Evolutionary conservation across 2,113 vertebrate species (phyloP), one percentile per base, ranked within the genome.

Genomic region (Tyto alba): DNA sequence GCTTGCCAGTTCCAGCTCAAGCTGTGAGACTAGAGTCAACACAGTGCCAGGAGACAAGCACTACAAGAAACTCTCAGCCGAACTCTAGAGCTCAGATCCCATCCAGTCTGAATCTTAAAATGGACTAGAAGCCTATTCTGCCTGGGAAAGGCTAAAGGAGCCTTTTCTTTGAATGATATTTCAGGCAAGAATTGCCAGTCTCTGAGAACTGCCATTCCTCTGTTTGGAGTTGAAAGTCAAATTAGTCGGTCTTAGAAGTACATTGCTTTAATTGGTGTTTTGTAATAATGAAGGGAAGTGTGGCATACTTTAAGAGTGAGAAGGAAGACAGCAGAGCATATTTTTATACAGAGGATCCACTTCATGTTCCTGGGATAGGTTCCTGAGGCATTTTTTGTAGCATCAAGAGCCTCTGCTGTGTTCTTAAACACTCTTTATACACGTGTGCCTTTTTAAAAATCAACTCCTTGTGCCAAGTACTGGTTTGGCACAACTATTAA

Each of bases 381-480:
- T 81, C 43, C 27, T 40, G 48, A 72, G 43, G 17, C 38, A 15
- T n/a, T 36, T 41, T 57, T 69, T 23, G 13, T 41, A 67, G 20
- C 32, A 34, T 55, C 38, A 45, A 59, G 32, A 85, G 6, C 38
- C 18, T 56, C 40, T 52, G 50, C 10, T 69, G 16, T 41, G 6
- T 50, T 85, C 32, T 69, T 90, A 73, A 88, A 27, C 9, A 60
- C 6, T 60, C 19, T 26, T 29, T 75, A 40, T 36, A 50, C 17
- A 0, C 0, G 1, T 30, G 10, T 18, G 41, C 17, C 41, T 55
- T 53, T 72, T 21, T 18, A 0, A 50, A 88, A 69, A 59, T 10
- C 6, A 2, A 2, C 2, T 11, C 45, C n/a, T 32, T 59, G 16
- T 30, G 55, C 40, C 32, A 45, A 90, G 19, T 52, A 36, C 19